phyloP scores from a whole-genome alignment of 2,888 invertebrate species.

The Gryllus longicercus region DNA sequence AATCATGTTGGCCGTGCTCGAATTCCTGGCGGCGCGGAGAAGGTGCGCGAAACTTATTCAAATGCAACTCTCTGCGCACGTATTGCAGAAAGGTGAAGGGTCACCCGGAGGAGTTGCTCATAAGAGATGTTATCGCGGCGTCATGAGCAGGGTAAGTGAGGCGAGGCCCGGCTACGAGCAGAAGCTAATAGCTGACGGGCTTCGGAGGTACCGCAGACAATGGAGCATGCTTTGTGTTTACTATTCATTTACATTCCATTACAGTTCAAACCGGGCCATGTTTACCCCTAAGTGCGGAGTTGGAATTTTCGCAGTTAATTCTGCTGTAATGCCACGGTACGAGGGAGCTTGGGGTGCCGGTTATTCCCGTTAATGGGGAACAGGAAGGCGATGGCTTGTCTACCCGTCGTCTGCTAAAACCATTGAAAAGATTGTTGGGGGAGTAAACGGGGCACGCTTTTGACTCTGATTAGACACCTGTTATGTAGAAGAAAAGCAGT shows the following conservation, averaged over 20 bases:
- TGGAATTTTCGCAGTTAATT: too few species aligned
- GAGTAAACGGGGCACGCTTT: too few species aligned
- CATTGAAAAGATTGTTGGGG: too few species aligned
- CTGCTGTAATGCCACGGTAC: too few species aligned
- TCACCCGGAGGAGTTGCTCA: background rate
- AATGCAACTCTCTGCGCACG: background rate
- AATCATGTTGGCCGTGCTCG: too few species aligned
- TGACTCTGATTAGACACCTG: too few species aligned
- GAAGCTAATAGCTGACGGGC: constrained; percentile 17
- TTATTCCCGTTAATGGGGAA: too few species aligned
- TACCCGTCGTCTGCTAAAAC: too few species aligned
- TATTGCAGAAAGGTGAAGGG: background rate
- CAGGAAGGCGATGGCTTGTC: too few species aligned
- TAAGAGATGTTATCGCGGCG: background rate
- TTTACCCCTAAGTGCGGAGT: background rate
- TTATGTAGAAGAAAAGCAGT: too few species aligned
- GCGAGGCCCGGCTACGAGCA: background rate
- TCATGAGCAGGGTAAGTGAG: background rate
- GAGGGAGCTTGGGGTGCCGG: too few species aligned
- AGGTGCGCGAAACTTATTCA: background rate
- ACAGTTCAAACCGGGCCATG: background rate
- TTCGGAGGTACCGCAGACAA: background rate
- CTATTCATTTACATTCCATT: constrained; percentile 1
- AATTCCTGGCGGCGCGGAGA: background rate
- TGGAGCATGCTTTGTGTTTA: constrained; percentile 17